Evolutionary conservation across 2,888 invertebrate species (phyloP).

Genomic region (Pristionchus exspectatus): DNA sequence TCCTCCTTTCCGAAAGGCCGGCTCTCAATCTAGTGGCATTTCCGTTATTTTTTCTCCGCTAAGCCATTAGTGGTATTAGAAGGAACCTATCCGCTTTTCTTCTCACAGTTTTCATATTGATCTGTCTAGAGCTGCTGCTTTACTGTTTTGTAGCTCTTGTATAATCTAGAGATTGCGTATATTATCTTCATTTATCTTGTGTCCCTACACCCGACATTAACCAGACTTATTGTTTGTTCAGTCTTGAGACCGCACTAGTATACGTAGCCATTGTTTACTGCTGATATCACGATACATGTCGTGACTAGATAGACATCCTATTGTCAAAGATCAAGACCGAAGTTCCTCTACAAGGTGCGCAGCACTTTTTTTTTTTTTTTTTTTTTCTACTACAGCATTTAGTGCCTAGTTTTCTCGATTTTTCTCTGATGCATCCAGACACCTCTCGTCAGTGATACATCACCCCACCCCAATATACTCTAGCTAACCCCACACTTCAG

Average conservation of each 20-base stretch:
- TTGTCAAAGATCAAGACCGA: no score
- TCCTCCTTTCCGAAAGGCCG: neutral
- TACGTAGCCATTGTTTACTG: neutral
- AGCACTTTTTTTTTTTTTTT: no score
- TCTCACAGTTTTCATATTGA: neutral
- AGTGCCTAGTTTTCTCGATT: no score
- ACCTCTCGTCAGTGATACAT: no score
- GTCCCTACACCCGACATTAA: neutral
- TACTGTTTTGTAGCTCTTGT: neutral
- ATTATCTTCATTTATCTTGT: no score
- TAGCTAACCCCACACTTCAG: no score
- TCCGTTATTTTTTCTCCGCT: neutral
- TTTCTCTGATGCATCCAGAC: no score
- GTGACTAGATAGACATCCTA: neutral
- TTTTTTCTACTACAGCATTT: no score
- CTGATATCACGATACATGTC: neutral
- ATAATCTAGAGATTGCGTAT: neutral
- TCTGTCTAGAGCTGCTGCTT: neutral
- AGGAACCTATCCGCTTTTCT: neutral
- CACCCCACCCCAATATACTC: no score
- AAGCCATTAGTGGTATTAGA: neutral
- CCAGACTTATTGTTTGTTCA: neutral
- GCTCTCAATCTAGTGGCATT: neutral
- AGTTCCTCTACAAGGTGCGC: no score
- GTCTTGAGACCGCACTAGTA: neutral